A percentile compares a stretch with the other conserved stretches of the same genome.
phyloP scores from a whole-genome alignment of 2,888 invertebrate species.

The Erynnis tages region DNA sequence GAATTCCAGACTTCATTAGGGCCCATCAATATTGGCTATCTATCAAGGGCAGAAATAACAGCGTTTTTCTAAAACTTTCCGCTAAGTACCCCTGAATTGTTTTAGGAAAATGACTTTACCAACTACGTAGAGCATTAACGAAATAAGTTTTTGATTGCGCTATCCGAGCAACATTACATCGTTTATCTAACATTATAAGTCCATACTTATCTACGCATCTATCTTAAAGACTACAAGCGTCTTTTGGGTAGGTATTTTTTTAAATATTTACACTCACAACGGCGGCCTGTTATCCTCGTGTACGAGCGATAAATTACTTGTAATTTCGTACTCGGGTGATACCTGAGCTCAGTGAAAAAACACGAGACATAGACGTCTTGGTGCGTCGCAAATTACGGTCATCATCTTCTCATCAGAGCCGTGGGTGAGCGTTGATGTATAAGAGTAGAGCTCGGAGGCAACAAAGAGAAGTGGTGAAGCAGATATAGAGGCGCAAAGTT shows the following conservation, averaged over 20 bases:
- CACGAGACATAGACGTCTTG: conserved; percentile 81
- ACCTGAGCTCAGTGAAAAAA: conserved; percentile 80
- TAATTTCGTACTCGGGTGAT: conserved; percentile 79
- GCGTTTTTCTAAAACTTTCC: background rate
- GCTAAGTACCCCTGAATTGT: conserved; percentile 4
- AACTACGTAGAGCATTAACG: conserved; percentile 3
- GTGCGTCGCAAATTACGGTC: conserved; percentile 81
- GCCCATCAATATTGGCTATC: background rate
- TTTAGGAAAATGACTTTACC: conserved; percentile 2
- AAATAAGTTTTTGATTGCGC: conserved; percentile 22
- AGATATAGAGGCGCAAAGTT: conserved; percentile 1
- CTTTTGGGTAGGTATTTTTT: conserved; percentile 36
- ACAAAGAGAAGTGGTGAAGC: conserved; percentile 23
- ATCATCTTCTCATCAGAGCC: conserved; percentile 81
- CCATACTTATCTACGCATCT: conserved; percentile 20
- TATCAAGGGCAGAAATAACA: background rate
- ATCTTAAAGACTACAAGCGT: conserved; percentile 18
- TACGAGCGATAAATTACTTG: conserved; percentile 77
- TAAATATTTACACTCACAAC: conserved; percentile 49
- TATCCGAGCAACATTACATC: conserved; percentile 6
- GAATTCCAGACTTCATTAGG: background rate
- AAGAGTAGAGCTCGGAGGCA: conserved; percentile 59
- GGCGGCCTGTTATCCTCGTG: conserved; percentile 55
- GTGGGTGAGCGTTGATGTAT: conserved; percentile 78
- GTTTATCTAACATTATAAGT: conserved; percentile 21